Evolutionary conservation across 2,797 vertebrate species (phyloP), one percentile per base, ranked within the genome.

Genomic region (Gouania willdenowi): DNA sequence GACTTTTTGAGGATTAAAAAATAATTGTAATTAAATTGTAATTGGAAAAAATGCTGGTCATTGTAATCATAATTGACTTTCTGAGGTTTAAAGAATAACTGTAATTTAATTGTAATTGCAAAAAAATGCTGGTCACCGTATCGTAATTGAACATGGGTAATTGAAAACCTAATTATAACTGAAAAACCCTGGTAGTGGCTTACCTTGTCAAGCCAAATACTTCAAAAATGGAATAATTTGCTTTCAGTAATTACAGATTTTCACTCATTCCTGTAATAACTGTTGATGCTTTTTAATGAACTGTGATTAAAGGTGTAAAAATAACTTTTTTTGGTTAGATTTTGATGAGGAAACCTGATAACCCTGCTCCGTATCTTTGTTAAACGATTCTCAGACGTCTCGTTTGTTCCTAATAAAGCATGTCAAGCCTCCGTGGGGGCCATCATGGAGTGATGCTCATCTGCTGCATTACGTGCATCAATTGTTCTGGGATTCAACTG

Each of bases 401-500:
- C 14, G 24, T 45, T 8, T 30, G 22, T 14, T 42, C 20, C 44
- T 40, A 4, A 16, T 66, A 31, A 71, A 59, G 52, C 26, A 23
- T 38, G 41, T 45, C 13, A 1, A 37, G 29, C 17, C 41, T 55
- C 56, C 1, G 3, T 4, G 50, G 71, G 47, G 28, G 50, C 23
- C 41, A 48, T 62, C 30, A 16, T 9, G 9, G 47, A 48, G 43
- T 37, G 61, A 31, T 41, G 50, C 54, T 72, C 68, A 66, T 55
- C 64, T 58, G 66, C 25, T 2, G 32, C 3, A 20, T 63, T 44
- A 54, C 49, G 49, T 27, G 61, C 59, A 70, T 63, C 54, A 47
- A 68, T 79, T 73, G 66, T 57, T 70, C 51, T 62, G 49, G 58
- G 66, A 59, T 32, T 19, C 22, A 47, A 52, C 41, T 64, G 62